Base-by-base conservation (phyloP, 2,797 vertebrate species). In the Pelobates cultripes region DNA sequence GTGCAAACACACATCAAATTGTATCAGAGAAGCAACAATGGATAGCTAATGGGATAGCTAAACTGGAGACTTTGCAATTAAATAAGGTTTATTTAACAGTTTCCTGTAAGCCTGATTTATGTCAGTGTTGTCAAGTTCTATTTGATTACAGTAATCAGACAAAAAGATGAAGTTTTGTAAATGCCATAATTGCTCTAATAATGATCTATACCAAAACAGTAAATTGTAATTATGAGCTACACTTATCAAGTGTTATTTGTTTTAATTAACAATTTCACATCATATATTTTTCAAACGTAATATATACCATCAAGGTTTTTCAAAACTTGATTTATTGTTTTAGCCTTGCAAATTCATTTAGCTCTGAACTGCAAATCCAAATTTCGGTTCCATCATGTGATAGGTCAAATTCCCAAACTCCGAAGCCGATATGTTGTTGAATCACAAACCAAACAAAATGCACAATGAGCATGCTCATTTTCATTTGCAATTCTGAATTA, bases 31-130 rank as follows among this genome's bases (percentile, higher is more conserved):
- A 4, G 53, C 17, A 81, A 44, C 57, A 47, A 77, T 43, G 72
- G n/a, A 45, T n/a, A n/a, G n/a, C n/a, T n/a, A n/a, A n/a, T 71
- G 64, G 51, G 63, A 61, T 64, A 63, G 14, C n/a, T 77, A 63
- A 77, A 7, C 7, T 45, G 13, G 44, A 70, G 47, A 53, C 74
- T 73, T 60, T 68, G 44, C 53, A 53, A 40, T 70, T 15, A 69
- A 60, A 55, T 80, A 9, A 55, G n/a, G 73, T 73, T 61, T 81
- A 78, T 17, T 42, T 73, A 43, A 63, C 61, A 41, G 40, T 73
- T 77, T 81, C 78, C 78, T 80, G 77, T 4, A 80, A 63, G 55
- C 57, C 67, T 70, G 60, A 70, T 43, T 53, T 71, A 6, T 53
- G 71, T 75, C 70, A 74, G 17, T 63, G 43, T 28, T 78, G 76